Base-by-base conservation (phyloP, 2,888 invertebrate genomes). In the Oxystoma pomonae region DNA sequence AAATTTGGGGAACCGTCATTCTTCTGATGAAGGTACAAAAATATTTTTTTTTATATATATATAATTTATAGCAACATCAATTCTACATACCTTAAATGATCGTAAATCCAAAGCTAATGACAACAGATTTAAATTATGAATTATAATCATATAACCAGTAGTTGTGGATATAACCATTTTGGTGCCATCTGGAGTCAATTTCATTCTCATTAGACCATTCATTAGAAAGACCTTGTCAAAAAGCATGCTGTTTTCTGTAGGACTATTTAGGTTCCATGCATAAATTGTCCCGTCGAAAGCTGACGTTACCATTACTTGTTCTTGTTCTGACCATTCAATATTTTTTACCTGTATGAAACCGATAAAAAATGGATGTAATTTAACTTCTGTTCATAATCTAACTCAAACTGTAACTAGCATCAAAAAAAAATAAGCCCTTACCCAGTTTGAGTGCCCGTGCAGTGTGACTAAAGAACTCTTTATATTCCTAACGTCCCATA, bases 251-350 rank as follows among this genome's bases (percentile, higher is more conserved):
- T 86, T 88, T 76, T 92, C 92, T 0, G 91, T 90, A 68, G 85
- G 90, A 75, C 90, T 91, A 78, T 94, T 94, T 22, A 96, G 91
- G 76, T 96, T 94, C 97, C 97, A 97, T 0, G 94, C 91, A 73
- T 91, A 94, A 75, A 97, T 92, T 74, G 91, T 92, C 16, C 96
- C 96, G 79, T 97, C 96, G 76, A 96, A 91, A 0, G 94, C 96
- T 1, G 95, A 96, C 0, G 95, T 95, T 16, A 97, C 89, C 63
- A 97, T 83, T 7, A 94, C 83, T 67, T 92, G 90, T 75, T 92
- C 91, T 74, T 88, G 88, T 19, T 88, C 87, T 22, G 93, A 93
- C 79, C 93, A 96, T 77, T 97, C 96, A 69, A 97, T 94, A 79
- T 96, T 97, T 80, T 97, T 97, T 57, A 94, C 78, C 78, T 78